Evolutionary conservation across 1,140 invertebrate species (phyloP).

Genomic region (Drosophila lacertosa): DNA sequence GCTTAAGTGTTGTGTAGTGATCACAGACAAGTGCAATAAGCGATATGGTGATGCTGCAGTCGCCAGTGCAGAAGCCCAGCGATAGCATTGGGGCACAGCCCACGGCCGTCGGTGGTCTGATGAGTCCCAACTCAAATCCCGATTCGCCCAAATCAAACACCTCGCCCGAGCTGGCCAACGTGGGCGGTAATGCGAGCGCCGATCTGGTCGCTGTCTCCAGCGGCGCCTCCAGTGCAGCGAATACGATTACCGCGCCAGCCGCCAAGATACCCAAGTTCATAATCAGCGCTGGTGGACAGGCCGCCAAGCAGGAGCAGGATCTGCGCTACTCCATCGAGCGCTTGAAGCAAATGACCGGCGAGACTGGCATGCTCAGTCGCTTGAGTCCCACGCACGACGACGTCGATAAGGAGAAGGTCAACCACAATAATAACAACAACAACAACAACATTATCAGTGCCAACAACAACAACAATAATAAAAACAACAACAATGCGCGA

Average conservation of each 20-base stretch:
- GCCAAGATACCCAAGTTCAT: conserved; percentile 80
- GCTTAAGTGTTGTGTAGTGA: conserved; percentile 6
- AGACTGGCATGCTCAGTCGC: conserved; percentile 64
- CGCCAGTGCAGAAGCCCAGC: conserved; percentile 72
- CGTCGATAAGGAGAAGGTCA: conserved; percentile 57
- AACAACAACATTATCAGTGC: conserved; percentile 44
- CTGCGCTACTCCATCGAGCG: conserved; percentile 77
- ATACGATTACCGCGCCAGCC: conserved; percentile 33
- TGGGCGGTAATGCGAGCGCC: conserved; percentile 15
- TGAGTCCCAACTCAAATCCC: conserved; percentile 81
- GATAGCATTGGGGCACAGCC: conserved; percentile 55
- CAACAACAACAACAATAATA: conserved; percentile 42
- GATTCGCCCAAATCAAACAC: conserved; percentile 81
- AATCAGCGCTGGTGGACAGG: conserved; percentile 50
- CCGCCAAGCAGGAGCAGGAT: conserved; percentile 63
- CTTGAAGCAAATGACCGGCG: conserved; percentile 79
- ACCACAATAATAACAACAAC: conserved; percentile 53
- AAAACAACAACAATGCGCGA: conserved; percentile 36
- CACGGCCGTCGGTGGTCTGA: conserved; percentile 62
- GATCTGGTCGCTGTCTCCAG: conserved; percentile 10
- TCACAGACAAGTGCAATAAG: conserved; percentile 22
- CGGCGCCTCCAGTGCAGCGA: conserved; percentile 6
- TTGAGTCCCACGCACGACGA: conserved; percentile 69
- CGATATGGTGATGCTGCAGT: conserved; percentile 83
- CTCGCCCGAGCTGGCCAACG: conserved; percentile 61